Conservation (phyloP, 2,797 vertebrate genomes). For the Enteromius treurensis region DNA sequence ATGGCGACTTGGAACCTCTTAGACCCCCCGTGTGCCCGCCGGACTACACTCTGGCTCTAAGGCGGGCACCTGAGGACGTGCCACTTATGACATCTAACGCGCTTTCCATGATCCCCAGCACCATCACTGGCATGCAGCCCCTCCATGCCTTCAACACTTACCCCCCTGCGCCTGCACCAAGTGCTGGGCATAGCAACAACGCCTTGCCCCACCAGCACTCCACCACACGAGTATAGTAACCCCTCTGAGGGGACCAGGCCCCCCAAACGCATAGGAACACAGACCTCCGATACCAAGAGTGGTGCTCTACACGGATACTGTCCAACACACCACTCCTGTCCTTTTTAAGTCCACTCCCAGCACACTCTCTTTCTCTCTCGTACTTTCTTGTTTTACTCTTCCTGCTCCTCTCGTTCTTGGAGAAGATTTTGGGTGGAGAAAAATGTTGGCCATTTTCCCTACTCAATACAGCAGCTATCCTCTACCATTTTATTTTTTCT, state of each 20-base stretch:
- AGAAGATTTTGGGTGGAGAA: constrained; percentile 35
- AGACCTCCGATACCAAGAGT: constrained; percentile 39
- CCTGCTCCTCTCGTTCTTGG: constrained; percentile 23
- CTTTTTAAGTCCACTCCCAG: constrained; percentile 34
- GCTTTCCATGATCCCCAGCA: constrained; percentile 90
- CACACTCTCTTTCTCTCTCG: constrained; percentile 26
- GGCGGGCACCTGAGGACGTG: constrained; percentile 90
- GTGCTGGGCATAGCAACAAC: constrained; percentile 87
- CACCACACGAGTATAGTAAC: constrained; percentile 90
- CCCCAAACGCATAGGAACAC: constrained; percentile 56
- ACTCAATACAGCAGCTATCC: constrained; percentile 62
- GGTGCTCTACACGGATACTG: constrained; percentile 66
- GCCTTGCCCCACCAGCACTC: constrained; percentile 93
- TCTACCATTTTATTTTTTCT: constrained; percentile 52
- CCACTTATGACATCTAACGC: constrained; percentile 88
- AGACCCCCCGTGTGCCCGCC: constrained; percentile 87
- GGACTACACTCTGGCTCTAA: constrained; percentile 91
- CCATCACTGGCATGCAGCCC: constrained; percentile 85
- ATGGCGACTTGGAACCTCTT: constrained; percentile 81
- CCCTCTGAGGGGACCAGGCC: constrained; percentile 66
- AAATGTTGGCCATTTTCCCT: constrained; percentile 59
- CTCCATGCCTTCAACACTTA: constrained; percentile 92
- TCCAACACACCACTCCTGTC: constrained; percentile 64
- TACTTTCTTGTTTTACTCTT: constrained; percentile 68
- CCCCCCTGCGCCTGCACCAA: constrained; percentile 79